phyloP scores from a whole-genome alignment of 2,113 vertebrate genomes.

The Pangasianodon gigas region DNA sequence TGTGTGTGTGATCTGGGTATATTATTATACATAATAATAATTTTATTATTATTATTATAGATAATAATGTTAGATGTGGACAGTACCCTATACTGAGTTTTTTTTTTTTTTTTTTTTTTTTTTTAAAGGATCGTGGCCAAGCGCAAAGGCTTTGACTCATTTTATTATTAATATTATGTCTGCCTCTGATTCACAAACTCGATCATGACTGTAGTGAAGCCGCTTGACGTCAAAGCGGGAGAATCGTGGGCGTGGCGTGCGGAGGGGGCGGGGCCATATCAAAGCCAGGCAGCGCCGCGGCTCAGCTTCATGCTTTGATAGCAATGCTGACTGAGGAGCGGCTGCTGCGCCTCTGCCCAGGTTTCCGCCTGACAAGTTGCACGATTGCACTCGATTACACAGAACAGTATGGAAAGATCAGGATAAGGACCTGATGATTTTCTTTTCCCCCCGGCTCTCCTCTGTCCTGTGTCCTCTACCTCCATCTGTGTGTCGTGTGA shows the following conservation, averaged over 20 bases:
- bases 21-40: not conserved
- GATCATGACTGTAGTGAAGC: conserved; percentile 79
- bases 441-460: not conserved
- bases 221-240: conserved; percentile 81
- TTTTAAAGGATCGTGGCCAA: not conserved
- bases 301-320: conserved; percentile 65
- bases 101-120: too few species aligned
- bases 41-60: not conserved
- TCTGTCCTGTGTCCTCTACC: conserved; percentile 15
- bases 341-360: conserved; percentile 56
- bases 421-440: conserved; percentile 46
- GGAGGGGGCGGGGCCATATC: conserved; percentile 68
- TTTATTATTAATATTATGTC: conserved; percentile 54
- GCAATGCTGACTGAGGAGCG: conserved; percentile 68
- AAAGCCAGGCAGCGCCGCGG: conserved; percentile 71
- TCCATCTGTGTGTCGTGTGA: conserved; percentile 37
- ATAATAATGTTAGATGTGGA: not conserved
- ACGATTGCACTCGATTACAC: conserved; percentile 37
- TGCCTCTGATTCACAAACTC: conserved; percentile 65
- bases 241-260: conserved; percentile 78
- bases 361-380: not conserved
- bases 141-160: not conserved
- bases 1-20: not conserved
- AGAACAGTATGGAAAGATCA: conserved; percentile 52
- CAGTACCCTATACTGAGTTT: not conserved